Conservation (phyloP, 2,888 invertebrate genomes). For the Spodoptera exigua region DNA sequence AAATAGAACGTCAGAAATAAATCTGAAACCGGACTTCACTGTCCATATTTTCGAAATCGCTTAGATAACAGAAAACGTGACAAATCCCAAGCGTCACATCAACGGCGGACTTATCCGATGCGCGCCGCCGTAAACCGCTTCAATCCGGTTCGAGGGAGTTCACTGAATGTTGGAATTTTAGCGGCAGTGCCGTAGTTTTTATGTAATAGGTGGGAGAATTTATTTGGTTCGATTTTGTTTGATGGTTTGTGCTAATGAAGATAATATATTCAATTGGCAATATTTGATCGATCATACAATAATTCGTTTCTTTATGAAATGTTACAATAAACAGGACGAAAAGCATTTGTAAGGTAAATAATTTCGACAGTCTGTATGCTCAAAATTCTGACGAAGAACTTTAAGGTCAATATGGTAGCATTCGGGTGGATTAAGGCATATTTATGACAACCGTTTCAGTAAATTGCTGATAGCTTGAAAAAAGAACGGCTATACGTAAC, state of each 20-base stretch:
- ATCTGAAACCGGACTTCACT: slow-evolving; percentile 3
- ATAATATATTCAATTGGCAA: neutral
- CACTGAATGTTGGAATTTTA: slow-evolving; percentile 15
- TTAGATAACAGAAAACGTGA: slow-evolving; percentile 43
- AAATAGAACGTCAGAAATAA: slow-evolving; percentile 16
- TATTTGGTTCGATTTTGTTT: slow-evolving; percentile 30
- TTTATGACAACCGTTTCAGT: too few species aligned
- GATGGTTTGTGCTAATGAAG: neutral
- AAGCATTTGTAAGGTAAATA: too few species aligned
- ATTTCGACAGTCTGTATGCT: too few species aligned
- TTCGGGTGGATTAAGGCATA: too few species aligned
- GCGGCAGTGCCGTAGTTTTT: neutral
- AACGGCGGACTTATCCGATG: slow-evolving; percentile 41
- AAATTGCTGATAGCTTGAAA: too few species aligned
- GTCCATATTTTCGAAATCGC: slow-evolving; percentile 36
- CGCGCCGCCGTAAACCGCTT: slow-evolving; percentile 35
- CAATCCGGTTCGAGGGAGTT: slow-evolving; percentile 24
- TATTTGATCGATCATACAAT: too few species aligned
- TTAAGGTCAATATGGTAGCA: too few species aligned
- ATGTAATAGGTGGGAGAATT: neutral
- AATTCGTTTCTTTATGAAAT: too few species aligned
- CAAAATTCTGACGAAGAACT: too few species aligned
- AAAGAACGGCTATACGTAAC: too few species aligned
- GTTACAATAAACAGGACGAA: too few species aligned
- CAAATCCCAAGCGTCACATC: slow-evolving; percentile 45